phyloP scores from a whole-genome alignment of 2,797 vertebrate genomes.

The Lycodopsis pacificus region DNA sequence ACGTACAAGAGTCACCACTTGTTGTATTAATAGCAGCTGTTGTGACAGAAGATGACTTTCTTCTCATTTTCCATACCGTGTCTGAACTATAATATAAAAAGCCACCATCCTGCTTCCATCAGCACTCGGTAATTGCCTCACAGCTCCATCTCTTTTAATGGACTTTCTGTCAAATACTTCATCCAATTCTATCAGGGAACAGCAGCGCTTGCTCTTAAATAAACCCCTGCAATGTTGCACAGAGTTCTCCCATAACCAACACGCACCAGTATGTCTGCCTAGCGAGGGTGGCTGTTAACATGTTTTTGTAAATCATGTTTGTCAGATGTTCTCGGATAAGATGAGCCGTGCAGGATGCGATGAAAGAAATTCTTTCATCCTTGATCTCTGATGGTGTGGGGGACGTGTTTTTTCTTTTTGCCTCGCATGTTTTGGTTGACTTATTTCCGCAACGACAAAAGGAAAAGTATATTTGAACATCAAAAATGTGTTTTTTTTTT shows the following conservation, averaged over 20 bases:
- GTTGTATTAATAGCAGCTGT: conserved; percentile 81
- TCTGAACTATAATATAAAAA: conserved; percentile 79
- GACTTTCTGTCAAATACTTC: conserved; percentile 84
- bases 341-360: conserved; percentile 10
- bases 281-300: conserved; percentile 35
- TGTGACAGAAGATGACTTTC: conserved; percentile 78
- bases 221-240: conserved; percentile 71
- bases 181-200: conserved; percentile 82
- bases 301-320: conserved; percentile 64
- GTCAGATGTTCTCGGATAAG: conserved; percentile 32
- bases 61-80: conserved; percentile 75
- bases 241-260: conserved; percentile 62
- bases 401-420: not conserved
- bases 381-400: conserved; percentile 1
- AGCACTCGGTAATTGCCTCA: conserved; percentile 84
- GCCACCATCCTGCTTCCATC: conserved; percentile 76
- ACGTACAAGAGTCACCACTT: conserved; percentile 72
- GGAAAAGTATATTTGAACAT: conserved; percentile 18
- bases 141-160: conserved; percentile 84
- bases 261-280: conserved; percentile 16
- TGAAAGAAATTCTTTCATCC: conserved; percentile 22
- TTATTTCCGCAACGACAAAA: conserved; percentile 36
- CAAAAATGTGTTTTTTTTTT: conserved; percentile 29
- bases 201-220: conserved; percentile 78
- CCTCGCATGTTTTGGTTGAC: conserved; percentile 12